Percentiles rank a stretch among this genome's conserved stretches.
phyloP scores from a whole-genome alignment of 2,113 vertebrate genomes.

The Mixornis gularis region DNA sequence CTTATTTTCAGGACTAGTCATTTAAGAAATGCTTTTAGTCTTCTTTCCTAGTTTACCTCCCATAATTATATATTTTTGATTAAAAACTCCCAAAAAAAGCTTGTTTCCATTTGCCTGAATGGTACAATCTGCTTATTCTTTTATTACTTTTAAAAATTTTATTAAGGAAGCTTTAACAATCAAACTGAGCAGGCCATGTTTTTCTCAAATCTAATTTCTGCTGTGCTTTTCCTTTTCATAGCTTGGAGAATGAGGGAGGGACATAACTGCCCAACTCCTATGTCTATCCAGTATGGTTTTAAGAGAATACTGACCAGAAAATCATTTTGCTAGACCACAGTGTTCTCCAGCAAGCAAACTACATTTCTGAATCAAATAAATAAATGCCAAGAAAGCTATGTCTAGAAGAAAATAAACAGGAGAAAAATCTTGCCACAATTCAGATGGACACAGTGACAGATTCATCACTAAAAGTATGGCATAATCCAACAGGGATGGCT shows the following conservation, averaged over 20 bases:
- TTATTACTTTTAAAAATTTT: background rate
- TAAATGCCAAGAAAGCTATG: background rate
- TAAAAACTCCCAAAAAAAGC: background rate
- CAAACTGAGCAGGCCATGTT: background rate
- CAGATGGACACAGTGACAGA: background rate
- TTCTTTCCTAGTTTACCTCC: background rate
- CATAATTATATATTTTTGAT: background rate
- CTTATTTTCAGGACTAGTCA: background rate
- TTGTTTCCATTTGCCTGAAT: background rate
- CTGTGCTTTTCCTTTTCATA: background rate
- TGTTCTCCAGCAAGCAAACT: background rate
- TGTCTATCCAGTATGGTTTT: background rate
- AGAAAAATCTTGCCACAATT: background rate
- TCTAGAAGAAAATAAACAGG: background rate
- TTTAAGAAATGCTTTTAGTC: background rate
- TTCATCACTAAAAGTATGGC: background rate
- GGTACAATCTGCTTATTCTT: background rate
- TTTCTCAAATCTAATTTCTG: background rate
- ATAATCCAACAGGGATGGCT: background rate
- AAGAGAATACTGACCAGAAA: background rate
- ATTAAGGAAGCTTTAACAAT: background rate
- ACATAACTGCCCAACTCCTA: background rate
- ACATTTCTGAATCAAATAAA: background rate
- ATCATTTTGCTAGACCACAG: accelerated
- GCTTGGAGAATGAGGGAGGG: background rate